A percentile compares a stretch with the other conserved stretches of the same genome.
phyloP scores from a whole-genome alignment of 2,113 vertebrate species.

The Macrotus californicus region DNA sequence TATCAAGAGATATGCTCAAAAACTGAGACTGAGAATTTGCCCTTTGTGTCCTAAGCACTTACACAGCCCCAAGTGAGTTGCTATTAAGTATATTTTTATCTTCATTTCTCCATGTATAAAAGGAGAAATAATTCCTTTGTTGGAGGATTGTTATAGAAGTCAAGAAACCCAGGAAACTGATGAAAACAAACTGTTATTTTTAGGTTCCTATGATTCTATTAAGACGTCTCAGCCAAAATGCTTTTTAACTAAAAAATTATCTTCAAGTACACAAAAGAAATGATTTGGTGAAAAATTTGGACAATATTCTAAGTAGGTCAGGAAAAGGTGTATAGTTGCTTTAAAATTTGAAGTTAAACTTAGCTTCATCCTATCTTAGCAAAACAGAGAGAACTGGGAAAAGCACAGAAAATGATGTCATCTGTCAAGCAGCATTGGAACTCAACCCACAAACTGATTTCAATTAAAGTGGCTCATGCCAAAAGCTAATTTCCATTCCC shows the following conservation, averaged over 20 bases:
- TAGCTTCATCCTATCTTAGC: conserved; percentile 80
- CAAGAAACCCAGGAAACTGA: conserved; percentile 32
- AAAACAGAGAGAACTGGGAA: conserved; percentile 82
- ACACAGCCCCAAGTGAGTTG: background rate
- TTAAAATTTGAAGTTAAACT: conserved; percentile 78
- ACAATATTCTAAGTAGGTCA: conserved; percentile 75
- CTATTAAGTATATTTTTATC: conserved; percentile 42
- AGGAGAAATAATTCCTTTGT: conserved; percentile 36
- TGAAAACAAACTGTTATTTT: conserved; percentile 55
- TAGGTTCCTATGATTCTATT: conserved; percentile 67
- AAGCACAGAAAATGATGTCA: conserved; percentile 88
- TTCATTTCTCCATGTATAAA: background rate
- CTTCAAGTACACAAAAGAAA: conserved; percentile 66
- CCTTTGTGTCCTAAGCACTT: background rate
- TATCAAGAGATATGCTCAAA: background rate
- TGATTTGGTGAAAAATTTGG: conserved; percentile 65
- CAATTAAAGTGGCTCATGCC: conserved; percentile 82
- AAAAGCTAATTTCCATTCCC: conserved; percentile 87
- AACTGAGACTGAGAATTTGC: background rate
- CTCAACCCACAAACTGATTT: conserved; percentile 86
- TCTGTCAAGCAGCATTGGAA: conserved; percentile 82
- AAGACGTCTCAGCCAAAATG: conserved; percentile 65
- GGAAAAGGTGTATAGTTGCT: conserved; percentile 76
- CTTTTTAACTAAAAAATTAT: conserved; percentile 50
- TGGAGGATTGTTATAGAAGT: background rate